A percentile compares a stretch with the other conserved stretches of the same genome.
Conservation (phyloP, 2,797 vertebrate genomes). For the Chloroceryle inda region DNA sequence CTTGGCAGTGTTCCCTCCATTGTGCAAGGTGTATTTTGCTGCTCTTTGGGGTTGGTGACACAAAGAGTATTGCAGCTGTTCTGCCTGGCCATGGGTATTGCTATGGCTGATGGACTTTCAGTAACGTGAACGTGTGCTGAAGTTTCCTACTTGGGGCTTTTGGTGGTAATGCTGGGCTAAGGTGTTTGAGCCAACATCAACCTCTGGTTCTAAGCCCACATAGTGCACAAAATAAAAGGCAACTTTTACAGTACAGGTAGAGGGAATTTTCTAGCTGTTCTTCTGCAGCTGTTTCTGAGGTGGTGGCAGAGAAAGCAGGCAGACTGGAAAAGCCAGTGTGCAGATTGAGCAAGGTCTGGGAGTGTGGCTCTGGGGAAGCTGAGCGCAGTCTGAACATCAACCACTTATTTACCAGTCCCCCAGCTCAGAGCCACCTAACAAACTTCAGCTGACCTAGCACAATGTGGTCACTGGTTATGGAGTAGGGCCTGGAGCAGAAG, state of each 20-base stretch:
- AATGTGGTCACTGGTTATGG: rapidly evolving
- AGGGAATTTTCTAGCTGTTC: neutral
- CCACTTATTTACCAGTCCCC: neutral
- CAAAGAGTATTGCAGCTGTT: neutral
- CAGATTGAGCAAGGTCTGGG: neutral
- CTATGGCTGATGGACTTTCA: neutral
- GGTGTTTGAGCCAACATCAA: neutral
- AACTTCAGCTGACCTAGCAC: neutral
- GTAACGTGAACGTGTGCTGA: rapidly evolving
- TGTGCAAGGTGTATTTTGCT: neutral
- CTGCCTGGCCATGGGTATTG: neutral
- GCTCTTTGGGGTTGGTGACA: neutral
- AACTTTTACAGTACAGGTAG: neutral
- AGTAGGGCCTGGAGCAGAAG: neutral
- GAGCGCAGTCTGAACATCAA: rapidly evolving
- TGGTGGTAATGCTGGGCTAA: neutral
- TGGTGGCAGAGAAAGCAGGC: neutral
- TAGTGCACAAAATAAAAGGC: neutral
- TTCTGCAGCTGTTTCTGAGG: neutral
- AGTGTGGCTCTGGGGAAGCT: neutral
- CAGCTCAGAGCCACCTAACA: rapidly evolving
- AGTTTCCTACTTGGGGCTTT: neutral
- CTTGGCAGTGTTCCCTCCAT: neutral
- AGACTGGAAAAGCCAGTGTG: neutral
- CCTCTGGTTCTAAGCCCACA: neutral